Evolutionary conservation across 2,888 invertebrate genomes (phyloP).

Genomic region (Eupithecia subfuscata): DNA sequence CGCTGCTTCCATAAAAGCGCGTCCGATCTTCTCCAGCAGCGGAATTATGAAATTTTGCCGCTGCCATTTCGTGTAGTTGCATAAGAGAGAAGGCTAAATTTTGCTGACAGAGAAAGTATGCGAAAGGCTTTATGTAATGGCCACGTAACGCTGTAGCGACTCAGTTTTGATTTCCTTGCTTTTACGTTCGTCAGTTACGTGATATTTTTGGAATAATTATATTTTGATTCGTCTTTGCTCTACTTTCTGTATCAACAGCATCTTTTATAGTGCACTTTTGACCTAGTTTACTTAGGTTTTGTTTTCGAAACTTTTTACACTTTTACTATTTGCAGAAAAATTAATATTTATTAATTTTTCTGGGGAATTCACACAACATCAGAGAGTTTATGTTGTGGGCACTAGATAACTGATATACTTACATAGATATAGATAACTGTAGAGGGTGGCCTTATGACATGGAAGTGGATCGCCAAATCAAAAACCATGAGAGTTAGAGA

Average conservation of each 20-base stretch:
- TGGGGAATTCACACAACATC: background rate
- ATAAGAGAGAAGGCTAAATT: conserved; percentile 80
- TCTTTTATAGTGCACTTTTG: conserved; percentile 9
- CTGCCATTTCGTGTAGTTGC: conserved; percentile 79
- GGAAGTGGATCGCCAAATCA: no score
- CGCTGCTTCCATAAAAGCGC: conserved; percentile 68
- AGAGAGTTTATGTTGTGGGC: background rate
- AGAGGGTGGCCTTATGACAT: no score
- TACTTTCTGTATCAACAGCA: conserved; percentile 28
- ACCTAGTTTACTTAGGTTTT: background rate
- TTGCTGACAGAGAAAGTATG: conserved; percentile 84
- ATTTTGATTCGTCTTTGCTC: conserved; percentile 54
- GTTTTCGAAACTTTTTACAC: background rate
- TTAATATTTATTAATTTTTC: background rate
- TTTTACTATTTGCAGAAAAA: background rate
- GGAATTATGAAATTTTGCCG: conserved; percentile 82
- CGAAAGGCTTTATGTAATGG: conserved; percentile 82
- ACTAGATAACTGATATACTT: no score
- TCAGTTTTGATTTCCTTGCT: conserved; percentile 83
- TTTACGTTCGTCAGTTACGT: conserved; percentile 80
- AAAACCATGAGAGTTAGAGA: no score
- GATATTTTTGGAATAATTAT: conserved; percentile 66
- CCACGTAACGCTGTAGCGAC: conserved; percentile 78
- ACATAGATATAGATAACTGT: no score
- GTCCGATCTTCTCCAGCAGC: conserved; percentile 72